These are phyloP conservation scores for Martes flavigula DNA, from an alignment of 2,797 vertebrate species.

Conservation along the genomic window DNA sequence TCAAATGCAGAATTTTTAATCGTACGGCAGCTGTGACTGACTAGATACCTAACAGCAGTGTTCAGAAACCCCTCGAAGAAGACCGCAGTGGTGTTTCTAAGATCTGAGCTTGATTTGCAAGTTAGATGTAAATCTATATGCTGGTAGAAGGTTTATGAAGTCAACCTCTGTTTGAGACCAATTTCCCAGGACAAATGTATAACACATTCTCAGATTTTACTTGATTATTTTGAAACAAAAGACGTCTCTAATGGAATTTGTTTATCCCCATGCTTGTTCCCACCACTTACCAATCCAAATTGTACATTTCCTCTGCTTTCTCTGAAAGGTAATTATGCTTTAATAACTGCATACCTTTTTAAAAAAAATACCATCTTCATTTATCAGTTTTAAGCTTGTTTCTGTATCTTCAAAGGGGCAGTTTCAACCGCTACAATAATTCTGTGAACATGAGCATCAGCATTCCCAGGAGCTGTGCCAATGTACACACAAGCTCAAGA, in stretches of 20 bases:
- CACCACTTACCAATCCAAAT: background rate
- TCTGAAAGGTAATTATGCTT: background rate
- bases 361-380: background rate
- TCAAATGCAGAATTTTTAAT: constrained; percentile 7
- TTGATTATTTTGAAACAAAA: background rate
- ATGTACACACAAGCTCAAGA: background rate
- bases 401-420: background rate
- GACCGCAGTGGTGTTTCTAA: background rate
- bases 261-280: background rate
- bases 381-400: background rate
- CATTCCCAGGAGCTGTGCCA: background rate
- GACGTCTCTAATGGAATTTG: background rate
- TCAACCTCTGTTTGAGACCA: background rate
- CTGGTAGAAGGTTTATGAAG: background rate
- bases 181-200: background rate
- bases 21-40: background rate
- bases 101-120: background rate
- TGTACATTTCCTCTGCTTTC: background rate
- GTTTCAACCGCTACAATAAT: background rate
- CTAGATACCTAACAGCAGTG: background rate
- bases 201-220: background rate
- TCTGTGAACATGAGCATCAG: background rate
- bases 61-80: background rate
- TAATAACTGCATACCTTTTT: background rate
- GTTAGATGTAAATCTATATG: background rate